Evolutionary conservation across 1,140 invertebrate genomes (phyloP).

Genomic region (Drosophila kohkoa): DNA sequence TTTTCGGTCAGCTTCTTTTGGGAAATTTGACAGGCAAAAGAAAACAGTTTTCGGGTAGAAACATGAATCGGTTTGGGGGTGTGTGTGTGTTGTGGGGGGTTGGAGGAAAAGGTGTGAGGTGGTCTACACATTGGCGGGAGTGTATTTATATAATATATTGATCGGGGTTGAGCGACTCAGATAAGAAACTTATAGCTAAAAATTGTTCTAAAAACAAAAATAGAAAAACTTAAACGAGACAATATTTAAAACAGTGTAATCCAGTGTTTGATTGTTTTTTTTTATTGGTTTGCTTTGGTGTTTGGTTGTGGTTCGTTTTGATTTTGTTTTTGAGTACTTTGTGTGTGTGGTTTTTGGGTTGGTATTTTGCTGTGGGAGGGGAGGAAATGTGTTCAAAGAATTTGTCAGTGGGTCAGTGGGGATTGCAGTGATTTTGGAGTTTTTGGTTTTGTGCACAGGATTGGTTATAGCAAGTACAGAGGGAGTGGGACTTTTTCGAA

Average conservation of each 20-base stretch:
- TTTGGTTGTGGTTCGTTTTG: slow-evolving; percentile 41
- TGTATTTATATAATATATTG: slow-evolving; percentile 22
- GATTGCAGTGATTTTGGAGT: slow-evolving; percentile 16
- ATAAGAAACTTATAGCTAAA: slow-evolving; percentile 66
- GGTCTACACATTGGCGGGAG: slow-evolving; percentile 31
- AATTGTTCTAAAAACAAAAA: slow-evolving; percentile 64
- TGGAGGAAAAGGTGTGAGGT: slow-evolving; percentile 20
- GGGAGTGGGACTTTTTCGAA: slow-evolving; percentile 40
- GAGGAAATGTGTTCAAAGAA: slow-evolving; percentile 3
- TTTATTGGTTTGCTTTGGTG: slow-evolving; percentile 31
- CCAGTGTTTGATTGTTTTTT: slow-evolving; percentile 44
- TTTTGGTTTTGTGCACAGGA: slow-evolving; percentile 56
- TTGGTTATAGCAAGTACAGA: slow-evolving; percentile 51
- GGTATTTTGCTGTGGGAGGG: slow-evolving; percentile 2
- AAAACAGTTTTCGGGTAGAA: slow-evolving; percentile 49
- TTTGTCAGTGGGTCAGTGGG: slow-evolving; percentile 7
- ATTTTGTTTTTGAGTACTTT: slow-evolving; percentile 41
- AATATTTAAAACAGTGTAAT: slow-evolving; percentile 66
- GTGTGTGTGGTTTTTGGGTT: slow-evolving; percentile 34
- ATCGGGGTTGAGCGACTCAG: slow-evolving; percentile 37
- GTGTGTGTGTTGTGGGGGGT: not conserved
- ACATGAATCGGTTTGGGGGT: slow-evolving; percentile 18
- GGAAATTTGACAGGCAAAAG: slow-evolving; percentile 31
- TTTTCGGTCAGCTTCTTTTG: slow-evolving; percentile 20
- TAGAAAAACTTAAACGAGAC: slow-evolving; percentile 70